These are phyloP conservation scores for Geodia barretti DNA, from an alignment of 37 sponge, comb jelly and placozoan genomes.

Conservation along the genomic window DNA sequence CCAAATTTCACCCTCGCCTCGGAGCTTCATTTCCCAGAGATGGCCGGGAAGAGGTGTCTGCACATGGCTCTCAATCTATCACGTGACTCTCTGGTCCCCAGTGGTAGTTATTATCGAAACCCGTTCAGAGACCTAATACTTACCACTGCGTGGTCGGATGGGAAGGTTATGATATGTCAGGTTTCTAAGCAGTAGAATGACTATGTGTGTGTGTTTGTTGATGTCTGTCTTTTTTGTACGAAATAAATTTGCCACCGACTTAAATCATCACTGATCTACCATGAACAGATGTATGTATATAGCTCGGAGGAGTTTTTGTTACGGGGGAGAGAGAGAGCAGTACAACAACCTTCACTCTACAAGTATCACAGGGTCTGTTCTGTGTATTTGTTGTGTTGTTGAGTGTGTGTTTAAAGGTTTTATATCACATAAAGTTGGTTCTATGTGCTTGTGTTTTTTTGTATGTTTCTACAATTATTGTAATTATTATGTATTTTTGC, in stretches of 20 bases:
- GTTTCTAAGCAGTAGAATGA: conserved; percentile 33
- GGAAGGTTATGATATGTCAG: conserved; percentile 54
- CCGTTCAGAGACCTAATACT: conserved; percentile 63
- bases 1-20: conserved; percentile 58
- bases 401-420: no score
- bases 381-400: no score
- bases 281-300: no score
- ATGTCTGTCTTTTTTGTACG: neutral
- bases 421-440: no score
- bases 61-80: conserved; percentile 56
- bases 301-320: no score
- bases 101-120: conserved; percentile 20
- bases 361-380: no score
- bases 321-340: no score
- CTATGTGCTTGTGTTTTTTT: no score
- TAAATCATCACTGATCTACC: neutral
- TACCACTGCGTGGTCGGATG: conserved; percentile 61
- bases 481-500: no score
- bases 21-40: conserved; percentile 48
- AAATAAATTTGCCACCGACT: neutral
- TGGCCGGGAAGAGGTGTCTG: conserved; percentile 18
- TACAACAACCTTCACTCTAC: no score
- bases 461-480: no score
- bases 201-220: neutral
- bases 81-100: conserved; percentile 28